Evolutionary conservation across 2,797 vertebrate species (phyloP).

Genomic region (Onychomys torridus): DNA sequence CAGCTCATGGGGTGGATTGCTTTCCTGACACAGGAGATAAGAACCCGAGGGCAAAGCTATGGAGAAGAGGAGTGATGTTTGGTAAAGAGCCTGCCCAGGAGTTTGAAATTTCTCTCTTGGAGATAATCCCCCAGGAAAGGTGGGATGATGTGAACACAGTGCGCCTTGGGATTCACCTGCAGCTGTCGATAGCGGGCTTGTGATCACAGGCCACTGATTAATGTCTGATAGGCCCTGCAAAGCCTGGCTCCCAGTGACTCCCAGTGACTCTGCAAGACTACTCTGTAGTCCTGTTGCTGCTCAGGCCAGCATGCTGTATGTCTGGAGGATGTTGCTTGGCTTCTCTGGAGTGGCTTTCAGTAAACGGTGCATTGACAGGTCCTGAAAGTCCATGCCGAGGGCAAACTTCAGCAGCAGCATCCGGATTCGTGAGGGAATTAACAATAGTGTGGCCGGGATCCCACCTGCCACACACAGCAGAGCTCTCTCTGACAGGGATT

Average conservation of each 20-base stretch:
- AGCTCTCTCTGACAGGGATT: not conserved
- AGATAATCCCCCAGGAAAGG: not conserved
- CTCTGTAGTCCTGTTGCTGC: not conserved
- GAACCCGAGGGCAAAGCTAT: too few species aligned
- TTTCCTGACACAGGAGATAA: constrained; percentile 4
- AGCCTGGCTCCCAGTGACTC: not conserved
- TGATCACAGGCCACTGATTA: not conserved
- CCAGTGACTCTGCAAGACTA: not conserved
- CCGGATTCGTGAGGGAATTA: not conserved
- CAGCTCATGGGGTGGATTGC: not conserved
- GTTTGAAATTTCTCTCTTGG: not conserved
- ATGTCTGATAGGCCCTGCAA: not conserved
- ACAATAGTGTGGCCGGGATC: not conserved
- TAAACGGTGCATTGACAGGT: not conserved
- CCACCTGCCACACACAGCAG: not conserved
- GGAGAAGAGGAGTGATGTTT: not conserved
- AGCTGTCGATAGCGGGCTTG: not conserved
- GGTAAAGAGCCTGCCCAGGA: not conserved
- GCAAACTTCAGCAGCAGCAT: not conserved
- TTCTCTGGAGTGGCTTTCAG: not conserved
- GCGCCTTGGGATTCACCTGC: not conserved
- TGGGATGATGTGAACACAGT: not conserved
- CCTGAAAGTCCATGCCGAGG: not conserved
- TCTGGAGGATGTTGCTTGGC: not conserved
- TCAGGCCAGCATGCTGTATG: not conserved